phyloP scores from a whole-genome alignment of 2,797 vertebrate genomes.

The Enteromius trimaculatus region DNA sequence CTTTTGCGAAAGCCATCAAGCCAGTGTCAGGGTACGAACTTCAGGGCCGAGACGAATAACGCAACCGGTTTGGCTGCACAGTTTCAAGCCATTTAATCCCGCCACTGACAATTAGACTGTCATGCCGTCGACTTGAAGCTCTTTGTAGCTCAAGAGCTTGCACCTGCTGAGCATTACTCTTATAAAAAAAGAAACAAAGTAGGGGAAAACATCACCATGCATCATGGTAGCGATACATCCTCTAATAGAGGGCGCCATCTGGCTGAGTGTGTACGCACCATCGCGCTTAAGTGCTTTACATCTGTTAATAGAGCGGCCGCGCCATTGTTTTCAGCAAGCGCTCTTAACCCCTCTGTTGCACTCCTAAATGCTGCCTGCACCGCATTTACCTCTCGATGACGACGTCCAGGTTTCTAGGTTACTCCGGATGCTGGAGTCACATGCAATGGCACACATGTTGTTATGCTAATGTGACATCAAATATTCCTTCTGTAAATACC shows the following conservation, averaged over 20 bases:
- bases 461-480: neutral
- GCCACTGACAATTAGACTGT: slow-evolving; percentile 68
- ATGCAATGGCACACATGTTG: neutral
- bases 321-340: slow-evolving; percentile 76
- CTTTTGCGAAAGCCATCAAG: slow-evolving; percentile 56
- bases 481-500: neutral
- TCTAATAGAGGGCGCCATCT: slow-evolving; percentile 83
- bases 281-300: slow-evolving; percentile 80
- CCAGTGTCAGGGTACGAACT: slow-evolving; percentile 55
- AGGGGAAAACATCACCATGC: slow-evolving; percentile 72
- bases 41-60: slow-evolving; percentile 64
- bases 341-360: slow-evolving; percentile 77
- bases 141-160: slow-evolving; percentile 68
- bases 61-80: slow-evolving; percentile 70
- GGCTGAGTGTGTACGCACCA: slow-evolving; percentile 77
- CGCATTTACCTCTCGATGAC: slow-evolving; percentile 13
- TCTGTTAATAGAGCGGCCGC: slow-evolving; percentile 80
- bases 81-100: slow-evolving; percentile 65
- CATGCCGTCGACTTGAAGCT: slow-evolving; percentile 54
- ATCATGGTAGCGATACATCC: slow-evolving; percentile 77
- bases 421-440: neutral
- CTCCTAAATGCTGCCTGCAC: slow-evolving; percentile 56
- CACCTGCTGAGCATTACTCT: slow-evolving; percentile 80
- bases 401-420: slow-evolving; percentile 8
- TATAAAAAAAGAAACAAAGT: slow-evolving; percentile 65